These are phyloP conservation scores for Pyralis farinalis DNA, from an alignment of 2,888 invertebrate genomes.

Conservation along the genomic window DNA sequence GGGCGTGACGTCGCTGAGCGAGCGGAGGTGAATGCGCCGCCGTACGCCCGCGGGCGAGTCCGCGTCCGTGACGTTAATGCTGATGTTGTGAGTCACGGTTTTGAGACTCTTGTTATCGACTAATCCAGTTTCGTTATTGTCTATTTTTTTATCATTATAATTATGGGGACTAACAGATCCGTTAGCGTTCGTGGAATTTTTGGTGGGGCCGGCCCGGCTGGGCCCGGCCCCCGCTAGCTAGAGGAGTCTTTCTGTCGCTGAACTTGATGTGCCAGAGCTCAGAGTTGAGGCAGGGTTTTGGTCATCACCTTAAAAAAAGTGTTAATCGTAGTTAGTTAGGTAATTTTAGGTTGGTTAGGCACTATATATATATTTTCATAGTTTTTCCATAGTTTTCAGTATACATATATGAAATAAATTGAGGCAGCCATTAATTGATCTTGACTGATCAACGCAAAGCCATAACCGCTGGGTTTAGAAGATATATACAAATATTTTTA, in stretches of 20 bases:
- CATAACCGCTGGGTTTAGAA: too few species aligned
- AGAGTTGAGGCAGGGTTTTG: slow-evolving; percentile 80
- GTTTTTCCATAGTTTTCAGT: too few species aligned
- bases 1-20: slow-evolving; percentile 70
- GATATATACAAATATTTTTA: too few species aligned
- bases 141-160: slow-evolving; percentile 28
- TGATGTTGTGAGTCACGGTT: slow-evolving; percentile 46
- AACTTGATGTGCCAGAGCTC: slow-evolving; percentile 85
- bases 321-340: slow-evolving; percentile 1
- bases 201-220: slow-evolving; percentile 76
- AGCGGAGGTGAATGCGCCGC: slow-evolving; percentile 68
- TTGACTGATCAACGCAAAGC: too few species aligned
- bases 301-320: slow-evolving; percentile 62
- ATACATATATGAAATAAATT: too few species aligned
- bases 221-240: slow-evolving; percentile 87
- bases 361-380: too few species aligned
- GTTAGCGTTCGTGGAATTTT: slow-evolving; percentile 49
- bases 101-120: slow-evolving; percentile 32
- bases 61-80: slow-evolving; percentile 68
- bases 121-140: slow-evolving; percentile 17
- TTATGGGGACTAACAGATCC: slow-evolving; percentile 32
- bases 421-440: too few species aligned
- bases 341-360: too few species aligned
- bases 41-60: slow-evolving; percentile 63
- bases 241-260: slow-evolving; percentile 88